Base-by-base conservation (phyloP, 2,113 vertebrate genomes). In the Hippoglossus stenolepis region DNA sequence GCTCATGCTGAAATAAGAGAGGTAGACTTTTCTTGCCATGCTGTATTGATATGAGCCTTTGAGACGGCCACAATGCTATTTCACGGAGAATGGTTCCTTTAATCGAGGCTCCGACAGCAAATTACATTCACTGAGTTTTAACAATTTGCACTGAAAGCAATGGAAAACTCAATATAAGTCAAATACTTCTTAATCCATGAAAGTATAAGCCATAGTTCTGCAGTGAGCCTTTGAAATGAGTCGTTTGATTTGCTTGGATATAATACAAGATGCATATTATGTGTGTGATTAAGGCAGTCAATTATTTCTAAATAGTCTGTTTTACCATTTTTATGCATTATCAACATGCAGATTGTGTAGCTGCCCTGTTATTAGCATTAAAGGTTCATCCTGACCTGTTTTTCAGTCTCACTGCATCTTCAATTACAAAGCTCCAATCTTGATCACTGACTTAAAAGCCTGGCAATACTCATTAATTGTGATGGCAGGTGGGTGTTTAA, bases 81-180 rank as follows among this genome's bases (percentile, higher is more conserved):
- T 92, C 90, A 93, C 73, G 75, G 84, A 82, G 82, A 85, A 75
- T 84, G 85, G 70, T 90, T 92, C 56, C 80, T 87, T 90, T 91
- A 87, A 90, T 90, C 72, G 61, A 87, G 70, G 49, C 76, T 60
- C 57, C 79, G 80, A 79, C 75, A 78, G 82, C 68, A 77, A 88
- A 89, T 89, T 81, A 77, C 70, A 82, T 70, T 85, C 77, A 61
- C 72, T 8, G 57, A 81, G 64, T 87, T 89, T 88, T 60, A 76
- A 64, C 68, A 79, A 71, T 85, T 75, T 82, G 38, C 49, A 20
- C 24, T 61, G 66, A 76, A 82, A 76, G 47, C 64, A 76, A 58
- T 58, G 35, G 38, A 69, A 89, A 89, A 84, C 65, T 68, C 35
- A 59, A 64, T 62, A 75, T 68, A 75, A 79, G 64, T 80, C 28